Base-by-base conservation (phyloP, 2,113 vertebrate species). In the Excalfactoria chinensis region DNA sequence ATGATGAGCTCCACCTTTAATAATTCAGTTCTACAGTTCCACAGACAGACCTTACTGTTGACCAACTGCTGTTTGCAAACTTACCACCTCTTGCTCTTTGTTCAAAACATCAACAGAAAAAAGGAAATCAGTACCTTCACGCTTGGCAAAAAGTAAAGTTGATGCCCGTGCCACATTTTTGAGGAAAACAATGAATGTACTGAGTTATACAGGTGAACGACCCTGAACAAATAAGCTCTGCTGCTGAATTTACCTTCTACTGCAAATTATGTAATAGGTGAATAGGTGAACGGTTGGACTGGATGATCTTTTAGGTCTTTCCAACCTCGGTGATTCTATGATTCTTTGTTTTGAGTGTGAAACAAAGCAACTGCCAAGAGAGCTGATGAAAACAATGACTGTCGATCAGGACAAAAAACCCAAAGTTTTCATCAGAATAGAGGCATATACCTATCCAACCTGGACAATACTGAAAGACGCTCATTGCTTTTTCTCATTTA, bases 1-100 rank as follows among this genome's bases (percentile, higher is more conserved):
- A 49, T 0, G 1, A 40, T 0, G 1, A 85, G 25, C 43, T 49
- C 69, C 67, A 40, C 4, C 20, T 44, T n/a, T 34, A 46, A 21
- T 55, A n/a, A 34, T 23, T 34, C 44, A 46, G 74, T 30, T 37
- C n/a, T 69, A 53, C 21, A 19, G 56, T 26, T 67, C 43, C 28
- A 43, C 20, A 60, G 62, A 15, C 51, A 44, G 44, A 66, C 26
- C 74, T 62, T 28, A 4, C 46, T 26, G 19, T n/a, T 23, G 32
- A 66, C 40, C 48, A 23, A n/a, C 75, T 66, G 44, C 4, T 5
- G 56, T 14, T 44, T 34, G 51, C 51, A 28, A 13, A 23, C 64
- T 68, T n/a, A 2, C 14, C 60, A 32, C 11, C 56, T 66, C 49
- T 21, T 28, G 19, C 40, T 76, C 84, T 84, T 43, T 43, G 17